phyloP scores from a whole-genome alignment of 2,797 vertebrate species.

The Gadopsis bispinosus region DNA sequence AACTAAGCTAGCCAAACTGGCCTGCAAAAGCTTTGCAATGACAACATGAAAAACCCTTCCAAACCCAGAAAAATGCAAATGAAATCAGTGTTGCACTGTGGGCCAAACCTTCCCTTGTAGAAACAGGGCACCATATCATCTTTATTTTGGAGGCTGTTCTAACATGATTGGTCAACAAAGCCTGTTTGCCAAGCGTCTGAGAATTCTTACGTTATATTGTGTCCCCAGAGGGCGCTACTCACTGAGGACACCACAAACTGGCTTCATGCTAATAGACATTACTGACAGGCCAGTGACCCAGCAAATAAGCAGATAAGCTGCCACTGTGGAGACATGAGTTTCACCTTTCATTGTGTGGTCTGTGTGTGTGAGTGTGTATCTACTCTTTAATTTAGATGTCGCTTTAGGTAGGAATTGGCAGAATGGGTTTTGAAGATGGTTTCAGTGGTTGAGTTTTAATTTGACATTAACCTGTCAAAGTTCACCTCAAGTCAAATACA shows the following conservation, averaged over 20 bases:
- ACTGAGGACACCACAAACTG: conserved; percentile 8
- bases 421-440: background rate
- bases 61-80: conserved; percentile 40
- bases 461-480: background rate
- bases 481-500: background rate
- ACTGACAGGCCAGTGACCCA: conserved; percentile 19
- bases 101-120: background rate
- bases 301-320: conserved; percentile 37
- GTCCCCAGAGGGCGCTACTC: conserved; percentile 13
- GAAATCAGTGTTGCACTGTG: conserved; percentile 14
- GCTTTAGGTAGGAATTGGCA: background rate
- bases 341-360: conserved; percentile 13
- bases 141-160: conserved; percentile 46
- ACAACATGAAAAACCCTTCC: conserved; percentile 10
- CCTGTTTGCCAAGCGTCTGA: conserved; percentile 68
- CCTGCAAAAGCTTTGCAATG: conserved; percentile 14
- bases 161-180: conserved; percentile 33
- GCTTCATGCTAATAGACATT: conserved; percentile 10
- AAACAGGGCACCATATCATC: conserved; percentile 24
- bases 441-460: background rate
- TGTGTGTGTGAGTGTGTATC: conserved; percentile 3
- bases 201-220: conserved; percentile 58
- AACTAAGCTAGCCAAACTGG: conserved; percentile 30
- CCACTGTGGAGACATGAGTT: conserved; percentile 29
- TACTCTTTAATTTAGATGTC: background rate